phyloP scores from a whole-genome alignment of 1,140 invertebrate species.

The Bombus cullumanus region DNA sequence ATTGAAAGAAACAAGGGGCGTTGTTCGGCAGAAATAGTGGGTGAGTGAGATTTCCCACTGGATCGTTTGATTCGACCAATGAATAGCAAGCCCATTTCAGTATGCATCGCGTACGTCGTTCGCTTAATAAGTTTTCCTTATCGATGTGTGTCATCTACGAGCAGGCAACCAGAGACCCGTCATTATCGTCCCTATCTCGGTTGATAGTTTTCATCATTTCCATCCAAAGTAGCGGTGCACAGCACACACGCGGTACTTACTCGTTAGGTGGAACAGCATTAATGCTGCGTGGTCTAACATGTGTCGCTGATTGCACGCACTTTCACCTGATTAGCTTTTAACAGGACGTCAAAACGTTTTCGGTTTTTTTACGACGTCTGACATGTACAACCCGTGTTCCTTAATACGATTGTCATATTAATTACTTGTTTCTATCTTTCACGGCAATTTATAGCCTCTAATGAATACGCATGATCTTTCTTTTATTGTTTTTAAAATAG shows the following conservation, averaged over 20 bases:
- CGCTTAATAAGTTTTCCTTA: conserved; percentile 68
- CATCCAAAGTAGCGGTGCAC: conserved; percentile 48
- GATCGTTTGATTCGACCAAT: conserved; percentile 53
- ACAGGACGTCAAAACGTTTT: conserved; percentile 55
- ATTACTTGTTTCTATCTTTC: conserved; percentile 4
- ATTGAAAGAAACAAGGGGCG: conserved; percentile 34
- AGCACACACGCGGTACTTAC: conserved; percentile 23
- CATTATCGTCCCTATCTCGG: conserved; percentile 64
- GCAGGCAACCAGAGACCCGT: conserved; percentile 51
- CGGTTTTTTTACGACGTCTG: conserved; percentile 11
- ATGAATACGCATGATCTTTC: too few relatives aligned
- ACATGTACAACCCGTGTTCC: conserved; percentile 1
- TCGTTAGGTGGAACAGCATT: conserved; percentile 46
- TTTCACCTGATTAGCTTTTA: conserved; percentile 64
- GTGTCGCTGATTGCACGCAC: conserved; percentile 46
- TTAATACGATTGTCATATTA: conserved; percentile 24
- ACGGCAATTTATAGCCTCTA: neutral
- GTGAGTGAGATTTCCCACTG: conserved; percentile 58
- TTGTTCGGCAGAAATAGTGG: conserved; percentile 25
- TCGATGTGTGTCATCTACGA: conserved; percentile 72
- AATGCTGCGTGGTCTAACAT: conserved; percentile 49
- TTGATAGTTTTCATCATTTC: conserved; percentile 67
- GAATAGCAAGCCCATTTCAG: conserved; percentile 48
- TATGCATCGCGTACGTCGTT: conserved; percentile 55
- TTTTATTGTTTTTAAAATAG: neutral